Base-by-base conservation (phyloP, 1,140 invertebrate genomes). In the Trichomalopsis sarcophagae region DNA sequence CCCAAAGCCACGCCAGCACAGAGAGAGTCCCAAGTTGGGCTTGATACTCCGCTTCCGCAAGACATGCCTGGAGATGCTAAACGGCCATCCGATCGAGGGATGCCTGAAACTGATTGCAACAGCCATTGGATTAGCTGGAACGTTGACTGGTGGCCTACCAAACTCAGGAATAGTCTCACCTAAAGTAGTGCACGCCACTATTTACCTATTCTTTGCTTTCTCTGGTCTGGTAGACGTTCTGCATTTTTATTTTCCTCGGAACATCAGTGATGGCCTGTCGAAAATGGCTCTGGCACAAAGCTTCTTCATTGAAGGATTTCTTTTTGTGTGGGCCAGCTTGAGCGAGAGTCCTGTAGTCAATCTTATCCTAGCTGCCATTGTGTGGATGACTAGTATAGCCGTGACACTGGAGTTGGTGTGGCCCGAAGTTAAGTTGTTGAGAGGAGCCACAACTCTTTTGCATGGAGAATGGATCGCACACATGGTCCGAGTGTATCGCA, bases 121-220 rank as follows among this genome's bases (percentile, higher is more conserved):
- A 11, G 90, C 88, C 0, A 62, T 91, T 66, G 91, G 91, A 27
- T 81, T 92, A 17, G 80, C 86, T 30, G 89, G 90, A 68, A 91
- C 90, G 3, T 84, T 92, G 44, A 88, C 85, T 2, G 88, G 89
- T 47, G 89, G 88, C 30, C 73, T 90, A 17, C 86, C 89, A 40
- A 88, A 90, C 75, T 84, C 81, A 69, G 88, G 86, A 14, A 87
- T 82, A 23, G 89, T 89, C 0, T 91, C 89, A 11, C 90, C 87
- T 11, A 92, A 93, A 88, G 92, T 93, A 55, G 88, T 92, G 7
- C 89, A 92, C 78, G 92, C 92, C 4, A 93, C 93, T 10, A 91
- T 93, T 33, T 93, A 93, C 84, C 87, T 93, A 0, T 93, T 93
- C 40, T 93, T 93, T 81, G 92, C 92, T 36, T 90, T 93, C 50